A percentile compares a stretch with the other conserved stretches of the same genome.
These are phyloP conservation scores for Diaprepes abbreviatus DNA, from an alignment of 2,888 invertebrate genomes.

Conservation along the genomic window DNA sequence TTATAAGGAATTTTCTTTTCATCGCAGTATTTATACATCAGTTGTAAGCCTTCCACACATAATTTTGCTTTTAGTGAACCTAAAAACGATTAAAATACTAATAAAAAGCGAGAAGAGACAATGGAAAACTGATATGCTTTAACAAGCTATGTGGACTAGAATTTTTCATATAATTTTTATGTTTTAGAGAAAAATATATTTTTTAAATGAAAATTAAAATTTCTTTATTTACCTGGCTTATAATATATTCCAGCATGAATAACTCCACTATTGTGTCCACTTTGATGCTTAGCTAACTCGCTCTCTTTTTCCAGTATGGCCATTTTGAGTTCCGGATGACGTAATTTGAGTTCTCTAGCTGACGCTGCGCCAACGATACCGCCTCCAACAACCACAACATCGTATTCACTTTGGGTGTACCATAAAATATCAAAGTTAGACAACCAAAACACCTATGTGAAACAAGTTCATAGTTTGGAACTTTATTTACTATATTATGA, in stretches of 20 bases:
- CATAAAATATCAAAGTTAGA: no score
- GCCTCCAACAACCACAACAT: constrained; percentile 96
- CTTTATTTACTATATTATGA: no score
- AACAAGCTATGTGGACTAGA: no score
- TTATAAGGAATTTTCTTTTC: constrained; percentile 90
- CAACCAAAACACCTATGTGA: no score
- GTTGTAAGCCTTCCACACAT: constrained; percentile 85
- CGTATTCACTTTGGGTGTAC: constrained; percentile 77
- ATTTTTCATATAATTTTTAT: no score
- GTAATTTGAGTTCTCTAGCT: constrained; percentile 86
- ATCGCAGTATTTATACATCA: constrained; percentile 89
- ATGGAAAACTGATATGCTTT: no score
- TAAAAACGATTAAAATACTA: no score
- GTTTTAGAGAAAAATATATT: no score
- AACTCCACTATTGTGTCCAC: constrained; percentile 97
- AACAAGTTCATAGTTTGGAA: no score
- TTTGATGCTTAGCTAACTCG: constrained; percentile 89
- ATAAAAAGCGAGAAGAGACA: no score
- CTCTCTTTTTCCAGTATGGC: constrained; percentile 94
- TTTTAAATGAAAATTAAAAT: no score
- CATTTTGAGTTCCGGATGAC: constrained; percentile 85
- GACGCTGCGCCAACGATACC: constrained; percentile 97
- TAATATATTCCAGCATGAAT: constrained; percentile 91
- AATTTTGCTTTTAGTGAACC: constrained; percentile 94
- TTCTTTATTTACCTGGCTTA: constrained; percentile 76